Percentiles rank a stretch among this genome's conserved stretches.
Evolutionary conservation across 2,888 invertebrate species (phyloP).

Genomic region (Elysia crispata): DNA sequence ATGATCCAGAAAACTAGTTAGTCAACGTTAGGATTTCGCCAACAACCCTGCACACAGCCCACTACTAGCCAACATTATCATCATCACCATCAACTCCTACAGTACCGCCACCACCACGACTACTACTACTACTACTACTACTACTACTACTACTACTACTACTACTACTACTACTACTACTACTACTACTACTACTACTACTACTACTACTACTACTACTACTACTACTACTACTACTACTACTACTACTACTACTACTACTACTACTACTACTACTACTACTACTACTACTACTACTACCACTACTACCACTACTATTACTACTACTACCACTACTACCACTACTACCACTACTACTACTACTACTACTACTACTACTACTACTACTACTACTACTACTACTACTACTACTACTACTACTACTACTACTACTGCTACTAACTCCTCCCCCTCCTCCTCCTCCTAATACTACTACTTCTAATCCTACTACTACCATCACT

Average conservation of each 20-base stretch:
- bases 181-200: slow-evolving; percentile 11
- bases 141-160: slow-evolving; percentile 24
- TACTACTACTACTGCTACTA: too few species aligned
- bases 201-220: slow-evolving; percentile 21
- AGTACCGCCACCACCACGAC: neutral
- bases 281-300: neutral
- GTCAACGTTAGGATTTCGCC: too few species aligned
- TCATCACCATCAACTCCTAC: neutral
- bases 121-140: too few species aligned
- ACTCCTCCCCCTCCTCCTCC: too few species aligned
- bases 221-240: slow-evolving; percentile 15
- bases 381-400: slow-evolving; percentile 28
- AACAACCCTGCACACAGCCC: too few species aligned
- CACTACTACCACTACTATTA: too few species aligned
- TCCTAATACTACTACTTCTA: too few species aligned
- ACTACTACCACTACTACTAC: slow-evolving; percentile 3
- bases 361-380: slow-evolving; percentile 28
- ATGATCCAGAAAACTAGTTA: too few species aligned
- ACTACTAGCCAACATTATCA: neutral
- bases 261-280: neutral
- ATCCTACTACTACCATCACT: too few species aligned
- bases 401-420: slow-evolving; percentile 26
- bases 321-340: slow-evolving; percentile 14
- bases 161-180: slow-evolving; percentile 2
- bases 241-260: neutral